Evolutionary conservation across 1,140 invertebrate species (phyloP).

Genomic region (Zaprionus capensis): DNA sequence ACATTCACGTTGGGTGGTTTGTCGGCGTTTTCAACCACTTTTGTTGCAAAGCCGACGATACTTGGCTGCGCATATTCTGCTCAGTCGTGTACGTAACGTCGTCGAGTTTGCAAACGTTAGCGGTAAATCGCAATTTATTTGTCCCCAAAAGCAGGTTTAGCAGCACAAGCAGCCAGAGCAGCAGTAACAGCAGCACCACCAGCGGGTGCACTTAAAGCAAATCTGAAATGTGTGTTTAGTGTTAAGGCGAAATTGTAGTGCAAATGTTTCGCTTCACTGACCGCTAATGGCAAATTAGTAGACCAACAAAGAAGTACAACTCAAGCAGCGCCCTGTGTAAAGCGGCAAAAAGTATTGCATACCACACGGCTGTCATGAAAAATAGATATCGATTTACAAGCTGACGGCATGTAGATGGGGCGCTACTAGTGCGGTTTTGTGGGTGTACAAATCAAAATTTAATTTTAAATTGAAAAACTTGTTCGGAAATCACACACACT

Average conservation of each 20-base stretch:
- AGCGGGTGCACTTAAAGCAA: conserved; percentile 54
- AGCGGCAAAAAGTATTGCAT: conserved; percentile 73
- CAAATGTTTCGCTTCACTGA: conserved; percentile 66
- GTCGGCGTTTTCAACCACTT: conserved; percentile 48
- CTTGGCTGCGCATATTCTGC: conserved; percentile 44
- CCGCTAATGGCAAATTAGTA: conserved; percentile 44
- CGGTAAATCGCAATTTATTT: conserved; percentile 42
- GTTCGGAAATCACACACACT: not conserved
- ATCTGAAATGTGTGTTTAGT: conserved; percentile 66
- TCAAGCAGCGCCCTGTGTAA: conserved; percentile 28
- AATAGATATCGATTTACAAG: conserved; percentile 77
- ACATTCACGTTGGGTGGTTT: conserved; percentile 27
- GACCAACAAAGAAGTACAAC: conserved; percentile 31
- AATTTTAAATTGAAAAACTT: conserved; percentile 35
- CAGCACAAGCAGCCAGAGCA: conserved; percentile 39
- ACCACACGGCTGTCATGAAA: conserved; percentile 67
- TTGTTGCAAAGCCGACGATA: conserved; percentile 30
- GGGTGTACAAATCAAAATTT: conserved; percentile 30
- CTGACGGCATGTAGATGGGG: conserved; percentile 14
- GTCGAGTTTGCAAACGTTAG: conserved; percentile 68
- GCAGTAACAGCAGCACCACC: conserved; percentile 36
- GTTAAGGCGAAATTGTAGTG: conserved; percentile 52
- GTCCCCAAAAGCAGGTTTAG: conserved; percentile 16
- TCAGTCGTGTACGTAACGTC: conserved; percentile 76
- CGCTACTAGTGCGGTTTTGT: conserved; percentile 14